Evolutionary conservation across 1,140 invertebrate species (phyloP).

Genomic region (Leptinotarsa defecta): DNA sequence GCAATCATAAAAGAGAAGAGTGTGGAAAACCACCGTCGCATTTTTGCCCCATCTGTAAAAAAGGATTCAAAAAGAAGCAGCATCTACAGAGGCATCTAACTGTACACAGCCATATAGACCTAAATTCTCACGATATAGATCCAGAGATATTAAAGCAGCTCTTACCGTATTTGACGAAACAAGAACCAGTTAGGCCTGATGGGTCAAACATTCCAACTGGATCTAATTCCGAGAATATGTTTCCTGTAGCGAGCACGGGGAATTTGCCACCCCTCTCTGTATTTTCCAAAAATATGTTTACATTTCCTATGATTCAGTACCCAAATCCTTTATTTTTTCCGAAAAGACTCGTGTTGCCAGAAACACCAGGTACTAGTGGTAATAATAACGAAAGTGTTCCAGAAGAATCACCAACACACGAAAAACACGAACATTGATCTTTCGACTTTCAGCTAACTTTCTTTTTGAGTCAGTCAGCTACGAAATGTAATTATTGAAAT

Average conservation of each 20-base stretch:
- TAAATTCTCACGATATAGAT: constrained; percentile 23
- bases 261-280: constrained; percentile 12
- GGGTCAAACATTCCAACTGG: background rate
- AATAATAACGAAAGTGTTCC: background rate
- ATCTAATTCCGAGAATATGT: background rate
- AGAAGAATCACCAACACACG: too few relatives aligned
- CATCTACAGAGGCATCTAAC: constrained; percentile 58
- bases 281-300: constrained; percentile 7
- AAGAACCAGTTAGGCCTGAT: background rate
- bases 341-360: background rate
- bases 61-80: constrained; percentile 69
- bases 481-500: too few relatives aligned
- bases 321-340: background rate
- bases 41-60: constrained; percentile 66
- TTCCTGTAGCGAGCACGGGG: background rate
- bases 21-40: constrained; percentile 49
- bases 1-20: constrained; percentile 49
- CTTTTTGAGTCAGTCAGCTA: too few relatives aligned
- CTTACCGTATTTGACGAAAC: constrained; percentile 29
- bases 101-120: constrained; percentile 34
- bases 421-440: too few relatives aligned
- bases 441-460: too few relatives aligned
- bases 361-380: background rate
- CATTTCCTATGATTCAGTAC: constrained; percentile 1
- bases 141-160: constrained; percentile 29